A percentile compares a stretch with the other conserved stretches of the same genome.
Evolutionary conservation across 2,113 vertebrate genomes (phyloP).

Genomic region (Butorides virescens): DNA sequence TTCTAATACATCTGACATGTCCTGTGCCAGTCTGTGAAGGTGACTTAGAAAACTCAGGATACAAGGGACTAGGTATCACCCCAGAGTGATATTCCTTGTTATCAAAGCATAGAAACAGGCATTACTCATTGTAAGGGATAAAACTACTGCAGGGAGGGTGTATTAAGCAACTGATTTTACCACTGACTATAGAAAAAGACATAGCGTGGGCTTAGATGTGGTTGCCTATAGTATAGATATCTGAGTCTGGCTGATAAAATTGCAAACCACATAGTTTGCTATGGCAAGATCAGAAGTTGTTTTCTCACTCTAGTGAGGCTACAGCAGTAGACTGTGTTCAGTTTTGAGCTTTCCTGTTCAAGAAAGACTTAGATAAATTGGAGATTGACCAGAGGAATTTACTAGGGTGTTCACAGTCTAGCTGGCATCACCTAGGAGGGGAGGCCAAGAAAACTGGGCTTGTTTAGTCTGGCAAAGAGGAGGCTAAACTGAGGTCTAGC

Average conservation of each 20-base stretch:
- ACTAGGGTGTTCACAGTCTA: not conserved
- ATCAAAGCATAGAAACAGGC: not conserved
- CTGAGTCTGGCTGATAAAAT: not conserved
- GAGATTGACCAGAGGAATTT: not conserved
- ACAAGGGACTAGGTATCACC: not conserved
- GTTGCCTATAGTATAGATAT: not conserved
- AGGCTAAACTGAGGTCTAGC: not conserved
- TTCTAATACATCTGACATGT: not conserved
- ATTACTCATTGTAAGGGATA: not conserved
- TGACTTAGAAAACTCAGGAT: not conserved
- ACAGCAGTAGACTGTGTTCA: not conserved
- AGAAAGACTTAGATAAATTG: not conserved
- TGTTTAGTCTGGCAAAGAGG: not conserved
- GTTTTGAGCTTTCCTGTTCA: not conserved
- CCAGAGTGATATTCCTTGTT: not conserved
- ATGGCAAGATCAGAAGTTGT: not conserved
- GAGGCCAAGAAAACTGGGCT: not conserved
- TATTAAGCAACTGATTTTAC: not conserved
- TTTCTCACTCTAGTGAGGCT: not conserved
- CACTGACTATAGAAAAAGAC: not conserved
- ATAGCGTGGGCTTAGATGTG: not conserved
- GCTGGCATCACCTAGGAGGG: not conserved
- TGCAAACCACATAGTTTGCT: not conserved
- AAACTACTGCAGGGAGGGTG: not conserved
- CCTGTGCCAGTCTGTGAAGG: not conserved